These are phyloP conservation scores for Echinarachnius parma DNA, from an alignment of 53 echinoderm and acorn worm species.

Conservation along the genomic window DNA sequence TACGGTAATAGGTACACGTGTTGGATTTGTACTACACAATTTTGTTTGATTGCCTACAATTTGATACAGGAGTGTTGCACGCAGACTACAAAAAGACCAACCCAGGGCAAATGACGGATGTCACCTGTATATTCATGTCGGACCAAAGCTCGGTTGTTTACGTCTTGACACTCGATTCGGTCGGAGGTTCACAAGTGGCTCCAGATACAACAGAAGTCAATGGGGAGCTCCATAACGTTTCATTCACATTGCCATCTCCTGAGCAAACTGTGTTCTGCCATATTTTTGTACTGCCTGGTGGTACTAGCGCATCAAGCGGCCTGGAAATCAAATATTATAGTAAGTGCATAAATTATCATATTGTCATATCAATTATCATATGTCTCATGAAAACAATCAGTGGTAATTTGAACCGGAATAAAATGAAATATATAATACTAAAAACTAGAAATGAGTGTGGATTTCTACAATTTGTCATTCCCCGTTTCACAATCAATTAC, in stretches of 20 bases:
- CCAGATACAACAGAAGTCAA: not conserved
- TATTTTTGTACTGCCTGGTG: not conserved
- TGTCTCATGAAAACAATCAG: too few species aligned
- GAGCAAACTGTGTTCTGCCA: slow-evolving; percentile 4
- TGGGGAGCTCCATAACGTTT: slow-evolving; percentile 9
- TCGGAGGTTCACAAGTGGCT: not conserved
- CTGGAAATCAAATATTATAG: slow-evolving; percentile 11
- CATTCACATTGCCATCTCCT: not conserved
- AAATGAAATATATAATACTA: too few species aligned
- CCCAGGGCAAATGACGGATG: slow-evolving; percentile 4
- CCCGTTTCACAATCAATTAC: too few species aligned
- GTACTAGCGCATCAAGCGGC: slow-evolving; percentile 1
- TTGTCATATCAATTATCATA: too few species aligned
- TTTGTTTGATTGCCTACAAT: too few species aligned
- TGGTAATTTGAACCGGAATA: too few species aligned
- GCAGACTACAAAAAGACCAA: slow-evolving; percentile 17
- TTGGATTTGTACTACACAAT: too few species aligned
- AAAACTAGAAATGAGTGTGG: too few species aligned
- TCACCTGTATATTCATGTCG: slow-evolving; percentile 26
- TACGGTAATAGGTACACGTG: too few species aligned
- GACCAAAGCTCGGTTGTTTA: too few species aligned
- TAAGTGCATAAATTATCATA: not conserved
- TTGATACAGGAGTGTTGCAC: slow-evolving; percentile 23
- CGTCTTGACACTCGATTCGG: slow-evolving; percentile 8
- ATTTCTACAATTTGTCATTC: too few species aligned